Evolutionary conservation across 2,113 vertebrate species (phyloP).

Genomic region (Hippocampus abdominalis): DNA sequence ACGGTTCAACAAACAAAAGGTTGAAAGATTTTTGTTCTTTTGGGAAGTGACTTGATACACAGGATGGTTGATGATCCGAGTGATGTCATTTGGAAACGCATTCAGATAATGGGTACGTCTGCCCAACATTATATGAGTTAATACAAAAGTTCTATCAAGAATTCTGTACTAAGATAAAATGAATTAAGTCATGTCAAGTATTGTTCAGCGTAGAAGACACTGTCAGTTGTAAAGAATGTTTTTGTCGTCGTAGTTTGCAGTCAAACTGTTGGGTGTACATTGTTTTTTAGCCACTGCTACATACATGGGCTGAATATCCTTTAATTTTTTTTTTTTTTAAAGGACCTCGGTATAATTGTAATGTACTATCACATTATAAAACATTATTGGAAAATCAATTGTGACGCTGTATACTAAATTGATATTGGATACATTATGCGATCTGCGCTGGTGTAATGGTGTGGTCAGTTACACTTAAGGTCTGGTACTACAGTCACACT

Average conservation of each 20-base stretch:
- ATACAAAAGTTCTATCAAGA: neutral
- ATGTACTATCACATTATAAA: neutral
- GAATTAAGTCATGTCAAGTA: neutral
- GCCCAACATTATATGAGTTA: neutral
- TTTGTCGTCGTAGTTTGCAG: neutral
- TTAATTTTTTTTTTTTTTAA: too few relatives aligned
- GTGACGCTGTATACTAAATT: neutral
- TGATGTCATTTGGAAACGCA: neutral
- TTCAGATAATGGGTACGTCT: neutral
- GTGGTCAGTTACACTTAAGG: neutral
- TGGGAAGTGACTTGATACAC: neutral
- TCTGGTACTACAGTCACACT: neutral
- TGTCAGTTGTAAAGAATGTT: neutral
- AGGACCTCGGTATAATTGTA: too few relatives aligned
- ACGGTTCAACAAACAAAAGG: neutral
- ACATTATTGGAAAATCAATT: neutral
- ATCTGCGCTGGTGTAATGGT: neutral
- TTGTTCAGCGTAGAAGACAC: neutral
- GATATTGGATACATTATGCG: neutral
- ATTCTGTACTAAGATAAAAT: neutral
- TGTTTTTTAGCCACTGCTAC: neutral
- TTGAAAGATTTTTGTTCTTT: neutral
- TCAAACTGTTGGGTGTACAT: neutral
- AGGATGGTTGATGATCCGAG: neutral
- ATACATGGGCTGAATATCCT: neutral